Conservation (phyloP, 2,797 vertebrate species). For the Enoplosus armatus region DNA sequence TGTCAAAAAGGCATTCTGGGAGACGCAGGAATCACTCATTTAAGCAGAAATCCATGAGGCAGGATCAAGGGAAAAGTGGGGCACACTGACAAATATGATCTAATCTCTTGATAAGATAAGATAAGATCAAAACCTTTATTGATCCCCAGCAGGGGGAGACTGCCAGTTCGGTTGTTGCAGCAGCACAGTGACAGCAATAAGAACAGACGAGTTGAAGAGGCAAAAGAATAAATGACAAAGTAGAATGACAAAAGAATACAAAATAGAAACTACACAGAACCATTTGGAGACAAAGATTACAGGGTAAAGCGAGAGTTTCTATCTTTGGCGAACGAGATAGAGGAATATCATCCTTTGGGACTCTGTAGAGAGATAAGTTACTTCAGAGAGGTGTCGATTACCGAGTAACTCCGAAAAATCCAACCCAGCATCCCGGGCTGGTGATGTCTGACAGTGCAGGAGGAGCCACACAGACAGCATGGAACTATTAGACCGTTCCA, state of each 20-base stretch:
- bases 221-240: no score
- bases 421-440: background rate
- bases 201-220: no score
- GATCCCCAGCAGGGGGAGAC: no score
- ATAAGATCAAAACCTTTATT: no score
- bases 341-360: background rate
- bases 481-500: background rate
- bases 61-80: background rate
- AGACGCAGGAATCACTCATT: background rate
- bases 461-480: no score
- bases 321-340: background rate
- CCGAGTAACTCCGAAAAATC: background rate
- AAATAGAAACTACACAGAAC: no score
- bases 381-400: background rate
- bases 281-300: no score
- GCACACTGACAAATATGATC: background rate
- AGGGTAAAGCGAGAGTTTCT: no score
- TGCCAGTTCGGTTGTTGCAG: no score
- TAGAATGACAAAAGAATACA: no score
- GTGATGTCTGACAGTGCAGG: background rate
- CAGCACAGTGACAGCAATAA: no score
- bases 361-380: background rate
- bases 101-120: background rate
- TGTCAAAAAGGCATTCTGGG: background rate
- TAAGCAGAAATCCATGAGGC: background rate